Evolutionary conservation across 1,140 invertebrate genomes (phyloP), one percentile per base, ranked within the genome.

Genomic region (Pseudomyrmex pallidus): DNA sequence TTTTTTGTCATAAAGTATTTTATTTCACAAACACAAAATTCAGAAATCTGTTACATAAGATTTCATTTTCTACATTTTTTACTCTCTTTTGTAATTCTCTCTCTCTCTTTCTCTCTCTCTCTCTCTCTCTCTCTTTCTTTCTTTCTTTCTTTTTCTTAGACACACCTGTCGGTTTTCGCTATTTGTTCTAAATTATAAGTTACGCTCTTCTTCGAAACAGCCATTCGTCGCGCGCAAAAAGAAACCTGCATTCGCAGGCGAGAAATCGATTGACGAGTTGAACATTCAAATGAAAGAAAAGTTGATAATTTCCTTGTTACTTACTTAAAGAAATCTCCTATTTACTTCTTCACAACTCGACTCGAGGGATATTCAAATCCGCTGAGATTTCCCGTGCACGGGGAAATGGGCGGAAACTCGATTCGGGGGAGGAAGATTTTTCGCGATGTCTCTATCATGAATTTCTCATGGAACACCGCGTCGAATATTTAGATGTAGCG

Each of bases 401-500:
- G 63, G 56, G 64, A 52, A 35, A 78, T 78, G 52, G 52, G 17
- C 76, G 54, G 76, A 78, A 68, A 78, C 35, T 70, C 76, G 64
- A 70, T 59, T 70, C 64, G 66, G 7, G 64, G 44, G 54, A 80
- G 54, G 25, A 70, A 80, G 66, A 80, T 70, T 80, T 78, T 80
- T 70, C 76, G 54, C 66, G 44, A 70, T 44, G 64, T 78, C 76
- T 77, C 74, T 77, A 70, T 59, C 76, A 70, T 70, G 76, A 80
- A 80, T 59, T 59, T 80, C 76, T 80, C 74, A 78, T 78, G 64
- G 76, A 70, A 70, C 76, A 70, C 35, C 54, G 66, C 76, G 54
- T 70, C 64, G 76, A 70, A 80, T 80, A 70, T 80, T 80, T 50
- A 80, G 54, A 80, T 70, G 59, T 80, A 70, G 52, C 15, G 54